Evolutionary conservation across 2,888 invertebrate species (phyloP).

Genomic region (Deilephila porcellus): DNA sequence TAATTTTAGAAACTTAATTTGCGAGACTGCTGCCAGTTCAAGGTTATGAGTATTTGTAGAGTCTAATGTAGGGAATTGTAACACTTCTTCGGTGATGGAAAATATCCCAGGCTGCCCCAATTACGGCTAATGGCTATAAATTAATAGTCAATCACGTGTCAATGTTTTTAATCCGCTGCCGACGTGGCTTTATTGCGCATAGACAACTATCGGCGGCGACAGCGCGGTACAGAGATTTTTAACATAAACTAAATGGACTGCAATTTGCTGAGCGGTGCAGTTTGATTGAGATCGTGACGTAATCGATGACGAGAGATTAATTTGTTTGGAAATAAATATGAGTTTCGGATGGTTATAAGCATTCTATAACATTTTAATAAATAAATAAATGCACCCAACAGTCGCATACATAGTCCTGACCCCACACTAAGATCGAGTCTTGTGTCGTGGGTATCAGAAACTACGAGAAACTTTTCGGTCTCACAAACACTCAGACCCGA

Average conservation of each 20-base stretch:
- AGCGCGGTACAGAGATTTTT: neutral
- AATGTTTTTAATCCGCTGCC: slow-evolving; percentile 2
- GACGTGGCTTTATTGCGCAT: neutral
- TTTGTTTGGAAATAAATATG: no score
- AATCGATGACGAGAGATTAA: no score
- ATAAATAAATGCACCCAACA: no score
- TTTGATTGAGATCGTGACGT: neutral
- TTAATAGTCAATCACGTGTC: slow-evolving; percentile 11
- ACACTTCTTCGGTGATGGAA: no score
- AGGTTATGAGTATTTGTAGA: slow-evolving; percentile 8
- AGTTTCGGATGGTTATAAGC: no score
- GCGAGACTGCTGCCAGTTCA: slow-evolving; percentile 3
- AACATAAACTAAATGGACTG: neutral
- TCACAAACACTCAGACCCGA: no score
- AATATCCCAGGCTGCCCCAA: no score
- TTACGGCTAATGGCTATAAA: neutral
- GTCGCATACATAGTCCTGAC: no score
- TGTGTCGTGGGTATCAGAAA: no score
- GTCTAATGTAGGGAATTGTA: neutral
- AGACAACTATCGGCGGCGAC: neutral
- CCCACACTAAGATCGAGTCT: no score
- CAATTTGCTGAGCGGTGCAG: neutral
- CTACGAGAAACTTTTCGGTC: no score
- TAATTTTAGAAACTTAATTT: slow-evolving; percentile 25
- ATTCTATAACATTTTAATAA: no score